Conservation (phyloP, 2,113 vertebrate species). For the Chaetops frenatus region DNA sequence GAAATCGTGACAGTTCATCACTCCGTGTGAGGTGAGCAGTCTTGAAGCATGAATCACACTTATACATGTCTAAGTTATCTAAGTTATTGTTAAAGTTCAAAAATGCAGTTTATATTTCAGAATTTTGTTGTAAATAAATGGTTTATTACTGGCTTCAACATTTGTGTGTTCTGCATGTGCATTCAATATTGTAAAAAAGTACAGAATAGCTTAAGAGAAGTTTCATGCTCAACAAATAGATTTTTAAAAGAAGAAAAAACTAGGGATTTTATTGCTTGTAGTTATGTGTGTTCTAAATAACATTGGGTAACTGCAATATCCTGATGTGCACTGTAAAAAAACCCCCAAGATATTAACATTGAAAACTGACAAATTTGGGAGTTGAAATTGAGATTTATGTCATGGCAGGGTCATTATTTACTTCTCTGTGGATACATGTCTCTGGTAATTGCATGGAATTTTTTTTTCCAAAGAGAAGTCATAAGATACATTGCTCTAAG, state of each 20-base stretch:
- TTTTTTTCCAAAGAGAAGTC: neutral
- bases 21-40: constrained; percentile 21
- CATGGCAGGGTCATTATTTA: neutral
- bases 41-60: constrained; percentile 43
- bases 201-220: neutral
- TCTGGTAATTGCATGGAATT: neutral
- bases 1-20: constrained; percentile 63
- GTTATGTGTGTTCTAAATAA: neutral
- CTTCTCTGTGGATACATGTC: neutral
- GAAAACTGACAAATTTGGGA: neutral
- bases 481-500: neutral
- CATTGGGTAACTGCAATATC: neutral
- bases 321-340: neutral
- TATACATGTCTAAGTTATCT: neutral
- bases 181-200: neutral
- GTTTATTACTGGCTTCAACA: neutral
- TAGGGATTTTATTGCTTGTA: neutral
- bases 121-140: constrained; percentile 16
- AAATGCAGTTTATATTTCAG: constrained; percentile 21
- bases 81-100: constrained; percentile 32
- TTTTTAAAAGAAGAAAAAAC: neutral
- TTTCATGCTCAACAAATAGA: neutral
- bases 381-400: constrained; percentile 21
- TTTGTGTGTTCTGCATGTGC: neutral
- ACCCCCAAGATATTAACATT: neutral